Conservation (phyloP, 2,113 vertebrate genomes). For the Urocynchramus pylzowi region DNA sequence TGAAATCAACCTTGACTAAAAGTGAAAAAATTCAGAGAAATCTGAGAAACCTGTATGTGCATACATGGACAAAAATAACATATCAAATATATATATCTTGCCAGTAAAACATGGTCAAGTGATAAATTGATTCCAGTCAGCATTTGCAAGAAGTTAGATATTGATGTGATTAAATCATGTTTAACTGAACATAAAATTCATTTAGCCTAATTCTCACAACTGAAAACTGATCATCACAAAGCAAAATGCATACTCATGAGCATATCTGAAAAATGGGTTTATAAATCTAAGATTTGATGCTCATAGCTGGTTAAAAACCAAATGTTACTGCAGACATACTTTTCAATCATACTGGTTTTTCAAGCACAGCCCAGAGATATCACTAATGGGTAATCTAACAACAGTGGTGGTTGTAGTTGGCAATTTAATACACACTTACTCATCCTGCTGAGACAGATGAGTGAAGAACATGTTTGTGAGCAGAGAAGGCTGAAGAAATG, state of each 20-base stretch:
- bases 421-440: neutral
- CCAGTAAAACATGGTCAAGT: neutral
- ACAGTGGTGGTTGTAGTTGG: fast-evolving
- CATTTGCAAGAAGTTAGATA: neutral
- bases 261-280: neutral
- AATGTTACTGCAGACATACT: neutral
- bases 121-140: neutral
- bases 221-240: neutral
- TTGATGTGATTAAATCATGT: neutral
- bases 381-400: neutral
- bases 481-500: neutral
- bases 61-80: neutral
- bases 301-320: neutral
- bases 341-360: neutral
- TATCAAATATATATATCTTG: neutral
- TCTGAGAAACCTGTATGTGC: neutral
- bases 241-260: neutral
- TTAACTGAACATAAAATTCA: neutral
- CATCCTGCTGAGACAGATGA: neutral
- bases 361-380: neutral
- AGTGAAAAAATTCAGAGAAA: neutral
- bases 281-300: neutral
- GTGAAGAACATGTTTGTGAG: neutral
- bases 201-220: neutral
- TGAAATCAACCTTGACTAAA: neutral